Percentiles rank a stretch among this genome's conserved stretches.
These are phyloP conservation scores for Notiomystis cincta DNA, from an alignment of 2,113 vertebrate genomes.

Conservation along the genomic window DNA sequence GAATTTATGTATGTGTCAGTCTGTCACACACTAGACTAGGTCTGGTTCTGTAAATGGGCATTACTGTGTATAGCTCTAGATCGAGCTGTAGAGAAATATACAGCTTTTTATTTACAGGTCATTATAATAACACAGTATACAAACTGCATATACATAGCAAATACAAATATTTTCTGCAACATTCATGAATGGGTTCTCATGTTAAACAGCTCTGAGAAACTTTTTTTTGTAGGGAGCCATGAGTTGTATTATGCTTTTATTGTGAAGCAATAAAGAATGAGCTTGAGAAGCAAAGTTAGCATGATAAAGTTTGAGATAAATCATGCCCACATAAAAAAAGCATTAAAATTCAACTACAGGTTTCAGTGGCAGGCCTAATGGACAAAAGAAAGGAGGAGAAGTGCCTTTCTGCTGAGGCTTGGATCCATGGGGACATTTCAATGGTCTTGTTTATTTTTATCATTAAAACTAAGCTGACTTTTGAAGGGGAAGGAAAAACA, in stretches of 20 bases:
- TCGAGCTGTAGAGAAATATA: background rate
- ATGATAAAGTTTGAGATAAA: background rate
- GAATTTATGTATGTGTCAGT: background rate
- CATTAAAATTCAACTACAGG: background rate
- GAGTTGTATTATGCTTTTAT: background rate
- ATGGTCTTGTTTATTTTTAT: constrained; percentile 21
- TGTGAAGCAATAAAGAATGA: background rate
- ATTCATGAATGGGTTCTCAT: background rate
- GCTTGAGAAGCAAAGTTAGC: background rate
- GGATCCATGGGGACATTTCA: background rate
- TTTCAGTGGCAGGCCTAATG: background rate
- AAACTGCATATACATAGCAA: background rate
- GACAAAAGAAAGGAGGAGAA: background rate
- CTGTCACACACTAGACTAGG: background rate
- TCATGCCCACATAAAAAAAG: background rate
- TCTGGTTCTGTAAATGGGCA: background rate
- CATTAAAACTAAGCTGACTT: background rate
- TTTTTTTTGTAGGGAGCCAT: background rate
- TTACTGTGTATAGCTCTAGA: background rate
- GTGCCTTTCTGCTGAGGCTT: background rate
- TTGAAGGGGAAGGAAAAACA: background rate
- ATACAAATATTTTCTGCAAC: background rate
- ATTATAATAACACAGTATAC: background rate
- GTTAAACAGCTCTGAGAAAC: background rate
- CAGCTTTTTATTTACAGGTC: background rate